A percentile compares a stretch with the other conserved stretches of the same genome.
Conservation (phyloP, 92 coral and sea anemone genomes). For the Phenganax marumi region DNA sequence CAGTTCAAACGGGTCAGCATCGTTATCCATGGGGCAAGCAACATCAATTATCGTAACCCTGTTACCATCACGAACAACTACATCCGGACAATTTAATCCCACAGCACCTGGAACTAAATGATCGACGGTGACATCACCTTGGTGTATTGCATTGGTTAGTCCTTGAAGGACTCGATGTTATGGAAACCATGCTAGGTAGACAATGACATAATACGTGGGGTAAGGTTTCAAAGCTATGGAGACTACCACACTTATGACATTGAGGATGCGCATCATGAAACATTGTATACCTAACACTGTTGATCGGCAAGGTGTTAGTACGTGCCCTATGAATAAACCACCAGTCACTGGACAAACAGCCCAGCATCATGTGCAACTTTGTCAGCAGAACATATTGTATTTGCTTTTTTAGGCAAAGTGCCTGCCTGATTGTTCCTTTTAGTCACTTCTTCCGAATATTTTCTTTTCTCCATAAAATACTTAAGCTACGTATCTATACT, state of each 20-base stretch:
- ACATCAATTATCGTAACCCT: slow-evolving; percentile 1
- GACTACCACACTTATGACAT: slow-evolving; percentile 14
- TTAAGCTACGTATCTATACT: too few species aligned
- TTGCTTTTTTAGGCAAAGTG: too few species aligned
- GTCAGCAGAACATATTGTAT: too few species aligned
- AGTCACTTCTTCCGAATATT: slow-evolving; percentile 13
- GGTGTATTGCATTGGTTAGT: slow-evolving; percentile 24
- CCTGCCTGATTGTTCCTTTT: slow-evolving; percentile 1
- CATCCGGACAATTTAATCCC: slow-evolving; percentile 24
- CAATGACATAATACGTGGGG: slow-evolving; percentile 41
- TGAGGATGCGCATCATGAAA: not conserved
- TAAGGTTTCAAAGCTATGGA: slow-evolving; percentile 21
- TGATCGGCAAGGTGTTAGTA: slow-evolving; percentile 36
- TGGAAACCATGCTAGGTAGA: slow-evolving; percentile 36
- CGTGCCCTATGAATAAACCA: slow-evolving; percentile 50
- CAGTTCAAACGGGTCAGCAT: slow-evolving; percentile 22
- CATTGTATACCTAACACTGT: slow-evolving; percentile 48
- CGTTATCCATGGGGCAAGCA: slow-evolving; percentile 39
- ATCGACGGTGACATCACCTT: slow-evolving; percentile 13
- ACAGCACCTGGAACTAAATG: slow-evolving; percentile 5
- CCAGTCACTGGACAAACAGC: slow-evolving; percentile 33
- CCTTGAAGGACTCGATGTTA: not conserved
- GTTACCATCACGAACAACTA: slow-evolving; percentile 20
- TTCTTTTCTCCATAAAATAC: slow-evolving; percentile 41
- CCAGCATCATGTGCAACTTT: too few species aligned